Conservation (phyloP, 2,888 invertebrate genomes). For the Camptogramma bilineatum region DNA sequence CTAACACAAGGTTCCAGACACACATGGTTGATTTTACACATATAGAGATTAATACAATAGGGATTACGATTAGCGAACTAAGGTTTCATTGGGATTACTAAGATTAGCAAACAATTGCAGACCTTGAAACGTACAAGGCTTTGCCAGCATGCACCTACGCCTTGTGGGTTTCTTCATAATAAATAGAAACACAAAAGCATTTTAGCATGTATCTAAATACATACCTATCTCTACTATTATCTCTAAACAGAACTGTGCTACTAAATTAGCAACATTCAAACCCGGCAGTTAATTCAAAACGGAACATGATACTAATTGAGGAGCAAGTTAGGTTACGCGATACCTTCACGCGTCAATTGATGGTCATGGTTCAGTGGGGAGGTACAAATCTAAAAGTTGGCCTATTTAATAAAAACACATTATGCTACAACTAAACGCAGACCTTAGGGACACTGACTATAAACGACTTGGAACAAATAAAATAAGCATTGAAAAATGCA, state of each 20-base stretch:
- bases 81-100: conserved; percentile 6
- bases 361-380: conserved; percentile 89
- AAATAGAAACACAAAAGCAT: neutral
- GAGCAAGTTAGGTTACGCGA: conserved; percentile 30
- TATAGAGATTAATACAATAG: conserved; percentile 1
- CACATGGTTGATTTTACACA: neutral
- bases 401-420: neutral
- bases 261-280: conserved; percentile 26
- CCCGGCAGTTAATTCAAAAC: conserved; percentile 36
- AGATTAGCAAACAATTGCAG: conserved; percentile 3
- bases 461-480: too few relatives aligned
- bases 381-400: conserved; percentile 40
- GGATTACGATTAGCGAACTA: conserved; percentile 4
- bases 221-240: neutral
- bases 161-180: neutral
- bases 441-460: too few relatives aligned
- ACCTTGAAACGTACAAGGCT: conserved; percentile 4
- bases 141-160: neutral
- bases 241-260: conserved; percentile 22
- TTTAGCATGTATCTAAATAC: neutral
- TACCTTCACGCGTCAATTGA: conserved; percentile 95
- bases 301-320: conserved; percentile 29
- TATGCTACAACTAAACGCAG: too few relatives aligned
- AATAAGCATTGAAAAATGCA: too few relatives aligned
- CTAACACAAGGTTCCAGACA: neutral